Percentiles rank a stretch among this genome's conserved stretches.
Conservation (phyloP, 2,113 vertebrate species). For the Todiramphus chloris region DNA sequence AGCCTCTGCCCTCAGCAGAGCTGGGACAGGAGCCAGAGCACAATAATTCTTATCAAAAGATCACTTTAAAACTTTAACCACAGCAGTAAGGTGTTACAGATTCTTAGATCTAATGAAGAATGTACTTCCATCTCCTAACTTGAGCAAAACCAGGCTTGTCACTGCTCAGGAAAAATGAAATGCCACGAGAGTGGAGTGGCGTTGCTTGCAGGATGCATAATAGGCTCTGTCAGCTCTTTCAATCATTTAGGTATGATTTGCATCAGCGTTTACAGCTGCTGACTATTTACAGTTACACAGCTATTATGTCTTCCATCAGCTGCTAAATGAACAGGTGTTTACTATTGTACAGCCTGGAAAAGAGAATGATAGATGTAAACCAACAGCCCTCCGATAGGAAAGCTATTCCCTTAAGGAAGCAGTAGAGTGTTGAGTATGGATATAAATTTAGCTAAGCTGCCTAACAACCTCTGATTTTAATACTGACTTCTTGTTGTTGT, state of each 20-base stretch:
- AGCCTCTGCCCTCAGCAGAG: slow-evolving; percentile 3
- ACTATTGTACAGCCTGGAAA: background rate
- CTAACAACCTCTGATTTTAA: background rate
- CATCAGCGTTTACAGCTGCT: slow-evolving; percentile 16
- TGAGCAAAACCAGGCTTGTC: slow-evolving; percentile 7
- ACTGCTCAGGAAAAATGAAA: background rate
- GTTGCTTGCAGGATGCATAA: background rate
- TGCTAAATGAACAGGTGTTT: slow-evolving; percentile 45
- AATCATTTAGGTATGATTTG: background rate
- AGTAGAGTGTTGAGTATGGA: background rate
- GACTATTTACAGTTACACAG: slow-evolving; percentile 4
- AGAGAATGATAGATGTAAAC: background rate
- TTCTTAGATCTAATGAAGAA: background rate
- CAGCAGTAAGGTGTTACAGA: slow-evolving; percentile 1
- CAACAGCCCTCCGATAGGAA: background rate
- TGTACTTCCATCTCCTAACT: background rate
- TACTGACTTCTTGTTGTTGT: background rate
- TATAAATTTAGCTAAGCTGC: slow-evolving; percentile 8
- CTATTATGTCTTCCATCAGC: slow-evolving; percentile 22
- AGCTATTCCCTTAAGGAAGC: background rate
- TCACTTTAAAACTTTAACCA: slow-evolving; percentile 21
- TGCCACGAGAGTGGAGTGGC: background rate
- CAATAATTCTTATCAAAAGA: slow-evolving; percentile 10
- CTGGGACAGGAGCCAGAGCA: slow-evolving; percentile 29
- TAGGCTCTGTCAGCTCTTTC: background rate